Percentiles rank a stretch among this genome's conserved stretches.
Evolutionary conservation across 2,113 vertebrate species (phyloP).

Genomic region (Steatornis caripensis): DNA sequence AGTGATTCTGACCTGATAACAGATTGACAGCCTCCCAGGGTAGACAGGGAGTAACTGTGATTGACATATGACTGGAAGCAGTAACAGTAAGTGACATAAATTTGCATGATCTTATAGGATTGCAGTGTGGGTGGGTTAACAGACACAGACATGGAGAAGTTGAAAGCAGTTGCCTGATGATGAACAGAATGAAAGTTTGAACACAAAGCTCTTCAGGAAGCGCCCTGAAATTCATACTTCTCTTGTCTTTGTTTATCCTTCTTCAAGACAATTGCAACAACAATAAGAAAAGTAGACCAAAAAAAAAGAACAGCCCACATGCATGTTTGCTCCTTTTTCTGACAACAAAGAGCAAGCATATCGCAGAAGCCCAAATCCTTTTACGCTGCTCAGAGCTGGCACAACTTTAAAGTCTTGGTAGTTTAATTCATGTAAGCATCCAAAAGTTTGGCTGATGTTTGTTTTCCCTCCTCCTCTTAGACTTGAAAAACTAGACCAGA

Average conservation of each 20-base stretch:
- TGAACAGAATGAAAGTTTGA: neutral
- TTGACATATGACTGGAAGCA: conserved; percentile 27
- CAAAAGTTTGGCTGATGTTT: neutral
- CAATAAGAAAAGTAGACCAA: neutral
- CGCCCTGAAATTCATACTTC: neutral
- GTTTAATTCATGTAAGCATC: neutral
- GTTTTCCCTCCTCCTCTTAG: neutral
- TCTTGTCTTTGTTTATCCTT: conserved; percentile 10
- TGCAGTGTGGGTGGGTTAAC: conserved; percentile 21
- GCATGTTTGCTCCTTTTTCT: neutral
- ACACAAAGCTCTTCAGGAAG: conserved; percentile 10
- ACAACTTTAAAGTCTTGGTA: neutral
- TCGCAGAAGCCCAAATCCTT: neutral
- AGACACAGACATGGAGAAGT: neutral
- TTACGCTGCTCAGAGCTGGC: neutral
- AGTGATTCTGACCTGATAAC: conserved; percentile 6
- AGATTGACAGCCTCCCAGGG: conserved; percentile 22
- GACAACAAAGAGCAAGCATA: neutral
- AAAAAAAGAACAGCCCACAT: neutral
- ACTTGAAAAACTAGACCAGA: neutral
- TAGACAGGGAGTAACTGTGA: conserved; percentile 14
- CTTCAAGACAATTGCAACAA: neutral
- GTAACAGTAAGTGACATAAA: conserved; percentile 14
- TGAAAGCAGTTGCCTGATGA: neutral
- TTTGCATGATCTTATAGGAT: neutral